These are phyloP conservation scores for Elysia chlorotica DNA, from an alignment of 1,140 invertebrate genomes.

Conservation along the genomic window DNA sequence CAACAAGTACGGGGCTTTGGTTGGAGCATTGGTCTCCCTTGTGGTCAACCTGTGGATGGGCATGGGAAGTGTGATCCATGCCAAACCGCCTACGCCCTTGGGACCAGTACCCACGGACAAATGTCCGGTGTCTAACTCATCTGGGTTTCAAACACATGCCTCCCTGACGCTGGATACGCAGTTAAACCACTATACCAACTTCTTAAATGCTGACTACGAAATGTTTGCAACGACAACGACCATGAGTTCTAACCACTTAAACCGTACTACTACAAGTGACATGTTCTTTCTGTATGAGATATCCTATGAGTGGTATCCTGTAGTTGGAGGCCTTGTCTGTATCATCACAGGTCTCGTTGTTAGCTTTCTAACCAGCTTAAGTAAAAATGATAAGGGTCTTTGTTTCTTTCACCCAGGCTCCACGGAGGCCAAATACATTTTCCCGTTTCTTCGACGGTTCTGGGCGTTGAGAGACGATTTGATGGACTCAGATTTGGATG, in stretches of 20 bases:
- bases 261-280: too few relatives aligned
- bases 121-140: not conserved
- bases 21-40: not conserved
- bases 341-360: not conserved
- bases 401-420: not conserved
- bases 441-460: not conserved
- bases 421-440: not conserved
- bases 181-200: not conserved
- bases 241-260: too few relatives aligned
- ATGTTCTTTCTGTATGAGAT: not conserved
- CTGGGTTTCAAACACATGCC: too few relatives aligned
- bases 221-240: not conserved
- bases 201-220: too few relatives aligned
- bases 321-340: not conserved
- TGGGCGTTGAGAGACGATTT: too few relatives aligned
- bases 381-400: too few relatives aligned
- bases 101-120: not conserved
- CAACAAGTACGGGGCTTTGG: conserved; percentile 38
- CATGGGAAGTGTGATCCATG: not conserved
- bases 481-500: too few relatives aligned
- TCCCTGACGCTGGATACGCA: too few relatives aligned
- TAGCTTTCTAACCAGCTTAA: not conserved
- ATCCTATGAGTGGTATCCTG: not conserved
- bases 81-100: not conserved
- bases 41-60: not conserved